Base-by-base conservation (phyloP, 2,797 vertebrate species). In the Arremon aurantiirostris region DNA sequence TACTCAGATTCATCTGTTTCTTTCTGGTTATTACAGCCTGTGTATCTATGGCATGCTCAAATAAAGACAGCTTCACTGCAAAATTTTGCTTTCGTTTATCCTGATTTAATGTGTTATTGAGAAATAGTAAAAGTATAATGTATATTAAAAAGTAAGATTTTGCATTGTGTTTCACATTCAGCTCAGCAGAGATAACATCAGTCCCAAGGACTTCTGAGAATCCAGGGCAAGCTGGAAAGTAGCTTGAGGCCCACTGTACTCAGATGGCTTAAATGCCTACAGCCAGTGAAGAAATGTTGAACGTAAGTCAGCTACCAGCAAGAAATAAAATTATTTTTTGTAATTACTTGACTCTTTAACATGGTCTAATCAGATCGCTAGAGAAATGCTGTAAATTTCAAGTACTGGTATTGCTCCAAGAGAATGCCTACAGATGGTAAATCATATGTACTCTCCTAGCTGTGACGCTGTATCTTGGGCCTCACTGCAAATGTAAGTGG, bases 191-290 rank as follows among this genome's bases (percentile, higher is more conserved):
- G 7, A 4, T 56, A 44, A 49, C 9, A 63, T 18, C 10, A 39
- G 1, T 12, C 7, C 2, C 11, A 49, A 53, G 14, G 13, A 57
- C 19, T 68, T 76, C 34, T 82, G 42, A 86, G 50, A 76, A 76
- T 57, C 14, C 26, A 30, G 16, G 26, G 4, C 5, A 32, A 6
- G 2, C 8, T 69, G 39, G 28, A 68, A 84, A 64, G 6, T 15
- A 24, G 8, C 4, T 16, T 52, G 14, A 56, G 73, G 14, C 5
- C 47, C 18, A 8, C 1, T 1, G 1, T 44, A 53, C 2, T 21
- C 27, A 39, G 44, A 4, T 28, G 26, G 6, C 47, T 83, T 66
- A 19, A 55, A 12, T 52, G 14, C 34, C 26, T 75, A 35, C 15
- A 75, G 11, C 3, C 26, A 46, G 11, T 18, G 11, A 3, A 68